A percentile compares a stretch with the other conserved stretches of the same genome.
phyloP scores from a whole-genome alignment of 1,140 invertebrate genomes.

The Trachymyrmex septentrionalis region DNA sequence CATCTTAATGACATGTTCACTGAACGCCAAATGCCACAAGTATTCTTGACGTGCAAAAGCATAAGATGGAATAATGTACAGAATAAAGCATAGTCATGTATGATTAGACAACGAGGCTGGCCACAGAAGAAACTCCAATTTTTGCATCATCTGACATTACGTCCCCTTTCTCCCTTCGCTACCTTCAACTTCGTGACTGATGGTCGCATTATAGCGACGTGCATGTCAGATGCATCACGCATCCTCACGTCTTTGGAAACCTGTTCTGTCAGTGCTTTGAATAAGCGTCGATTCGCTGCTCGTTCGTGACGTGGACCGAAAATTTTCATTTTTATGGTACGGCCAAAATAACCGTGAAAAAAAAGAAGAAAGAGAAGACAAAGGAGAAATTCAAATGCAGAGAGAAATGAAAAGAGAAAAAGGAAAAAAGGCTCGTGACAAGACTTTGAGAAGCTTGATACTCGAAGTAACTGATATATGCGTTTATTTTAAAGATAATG shows the following conservation, averaged over 20 bases:
- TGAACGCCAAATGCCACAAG: neutral
- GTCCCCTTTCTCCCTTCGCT: neutral
- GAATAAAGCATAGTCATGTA: conserved; percentile 2
- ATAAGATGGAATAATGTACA: conserved; percentile 17
- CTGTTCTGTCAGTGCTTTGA: conserved; percentile 70
- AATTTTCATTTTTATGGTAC: conserved; percentile 57
- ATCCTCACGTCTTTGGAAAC: conserved; percentile 61
- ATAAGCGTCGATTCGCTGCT: conserved; percentile 49
- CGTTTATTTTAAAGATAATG: neutral
- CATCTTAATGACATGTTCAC: neutral
- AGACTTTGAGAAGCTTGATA: conserved; percentile 4
- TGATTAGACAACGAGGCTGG: neutral
- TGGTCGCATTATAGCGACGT: conserved; percentile 22
- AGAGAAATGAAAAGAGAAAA: neutral
- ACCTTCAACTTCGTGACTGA: conserved; percentile 39
- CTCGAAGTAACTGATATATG: neutral
- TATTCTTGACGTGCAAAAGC: neutral
- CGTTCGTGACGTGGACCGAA: conserved; percentile 16
- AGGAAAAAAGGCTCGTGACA: neutral
- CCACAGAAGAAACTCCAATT: neutral
- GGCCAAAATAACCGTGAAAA: neutral
- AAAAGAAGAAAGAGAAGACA: neutral
- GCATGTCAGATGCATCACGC: conserved; percentile 27
- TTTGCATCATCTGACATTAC: neutral
- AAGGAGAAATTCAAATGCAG: conserved; percentile 56